Evolutionary conservation across 2,797 vertebrate genomes (phyloP).

Genomic region (Heliangelus exortis): DNA sequence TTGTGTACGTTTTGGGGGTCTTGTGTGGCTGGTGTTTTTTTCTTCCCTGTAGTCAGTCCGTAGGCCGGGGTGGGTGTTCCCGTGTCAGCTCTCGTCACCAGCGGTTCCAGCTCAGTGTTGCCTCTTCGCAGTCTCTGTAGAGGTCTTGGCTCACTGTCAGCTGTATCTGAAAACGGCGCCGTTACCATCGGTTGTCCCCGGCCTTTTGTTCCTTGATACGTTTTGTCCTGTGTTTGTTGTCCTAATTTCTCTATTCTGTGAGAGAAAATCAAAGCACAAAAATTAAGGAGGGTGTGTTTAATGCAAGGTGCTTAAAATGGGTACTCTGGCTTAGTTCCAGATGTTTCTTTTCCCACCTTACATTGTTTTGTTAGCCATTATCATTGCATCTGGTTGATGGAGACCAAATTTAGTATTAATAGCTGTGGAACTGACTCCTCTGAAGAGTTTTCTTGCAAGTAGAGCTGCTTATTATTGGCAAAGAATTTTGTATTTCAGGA

Average conservation of each 20-base stretch:
- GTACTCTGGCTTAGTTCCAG: neutral
- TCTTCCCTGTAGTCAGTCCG: fast-evolving
- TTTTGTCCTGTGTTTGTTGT: neutral
- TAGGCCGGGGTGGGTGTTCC: fast-evolving
- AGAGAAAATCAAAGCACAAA: neutral
- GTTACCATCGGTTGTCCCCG: neutral
- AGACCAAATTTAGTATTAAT: neutral
- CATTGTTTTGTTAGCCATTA: fast-evolving
- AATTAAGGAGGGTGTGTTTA: neutral
- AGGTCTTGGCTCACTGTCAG: fast-evolving
- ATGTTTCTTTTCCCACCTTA: neutral
- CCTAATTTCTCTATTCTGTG: neutral
- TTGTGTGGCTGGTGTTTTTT: no score
- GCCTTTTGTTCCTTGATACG: fast-evolving
- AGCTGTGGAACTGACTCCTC: neutral
- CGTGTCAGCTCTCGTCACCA: fast-evolving
- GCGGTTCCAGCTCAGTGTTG: fast-evolving
- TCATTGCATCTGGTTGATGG: neutral
- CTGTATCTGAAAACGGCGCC: fast-evolving
- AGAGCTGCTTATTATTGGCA: neutral
- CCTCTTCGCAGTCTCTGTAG: fast-evolving
- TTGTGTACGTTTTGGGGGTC: no score
- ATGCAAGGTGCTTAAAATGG: neutral
- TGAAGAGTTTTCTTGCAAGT: neutral
- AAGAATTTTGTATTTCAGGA: neutral